Percentiles rank a stretch among this genome's conserved stretches.
These are phyloP conservation scores for Celastrina argiolus DNA, from an alignment of 2,888 invertebrate genomes.

Conservation along the genomic window DNA sequence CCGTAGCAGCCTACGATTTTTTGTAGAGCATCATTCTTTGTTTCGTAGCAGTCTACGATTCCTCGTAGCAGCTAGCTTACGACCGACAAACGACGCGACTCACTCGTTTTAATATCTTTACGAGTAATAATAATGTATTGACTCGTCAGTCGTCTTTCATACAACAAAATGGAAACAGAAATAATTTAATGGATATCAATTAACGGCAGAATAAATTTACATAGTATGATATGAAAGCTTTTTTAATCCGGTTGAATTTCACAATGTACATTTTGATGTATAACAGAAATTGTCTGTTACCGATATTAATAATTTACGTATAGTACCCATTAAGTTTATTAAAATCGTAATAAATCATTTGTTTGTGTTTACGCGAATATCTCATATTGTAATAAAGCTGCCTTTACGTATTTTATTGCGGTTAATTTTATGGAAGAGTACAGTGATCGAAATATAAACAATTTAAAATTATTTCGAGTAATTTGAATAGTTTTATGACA, in stretches of 20 bases:
- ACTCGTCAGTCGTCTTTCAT: background rate
- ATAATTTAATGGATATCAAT: background rate
- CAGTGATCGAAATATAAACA: background rate
- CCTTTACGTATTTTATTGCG: background rate
- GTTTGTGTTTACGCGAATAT: background rate
- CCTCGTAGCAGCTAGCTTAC: too few relatives aligned
- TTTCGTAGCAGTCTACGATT: too few relatives aligned
- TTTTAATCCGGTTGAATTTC: background rate
- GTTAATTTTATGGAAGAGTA: background rate
- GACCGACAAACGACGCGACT: too few relatives aligned
- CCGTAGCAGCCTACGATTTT: too few relatives aligned
- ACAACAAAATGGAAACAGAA: background rate
- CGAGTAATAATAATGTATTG: background rate
- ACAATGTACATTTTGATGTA: background rate
- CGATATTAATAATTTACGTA: conserved; percentile 8
- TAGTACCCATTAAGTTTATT: background rate
- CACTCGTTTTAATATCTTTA: too few relatives aligned
- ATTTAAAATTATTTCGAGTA: background rate
- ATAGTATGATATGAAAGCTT: background rate
- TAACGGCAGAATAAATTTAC: background rate
- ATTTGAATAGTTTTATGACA: background rate
- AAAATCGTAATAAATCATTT: background rate
- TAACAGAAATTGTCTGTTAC: conserved; percentile 4
- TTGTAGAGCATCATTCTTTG: too few relatives aligned
- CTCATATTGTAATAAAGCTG: background rate